Percentiles rank a stretch among this genome's conserved stretches.
Evolutionary conservation across 2,113 vertebrate species (phyloP).

Genomic region (Ceuthmochares aereus): DNA sequence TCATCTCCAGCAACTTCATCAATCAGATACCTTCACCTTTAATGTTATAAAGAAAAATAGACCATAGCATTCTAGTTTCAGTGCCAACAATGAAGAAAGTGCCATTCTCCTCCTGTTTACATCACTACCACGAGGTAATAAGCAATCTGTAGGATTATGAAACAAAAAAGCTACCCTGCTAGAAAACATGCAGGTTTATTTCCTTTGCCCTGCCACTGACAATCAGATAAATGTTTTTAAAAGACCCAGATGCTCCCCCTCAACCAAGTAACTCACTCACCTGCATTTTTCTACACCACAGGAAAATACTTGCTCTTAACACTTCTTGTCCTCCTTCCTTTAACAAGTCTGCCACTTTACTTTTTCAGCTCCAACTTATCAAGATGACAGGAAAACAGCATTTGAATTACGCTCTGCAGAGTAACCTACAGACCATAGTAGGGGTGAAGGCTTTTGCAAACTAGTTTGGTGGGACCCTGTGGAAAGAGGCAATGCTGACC

Average conservation of each 20-base stretch:
- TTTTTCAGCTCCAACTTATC: background rate
- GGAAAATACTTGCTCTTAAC: background rate
- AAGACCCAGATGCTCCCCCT: background rate
- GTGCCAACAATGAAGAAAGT: background rate
- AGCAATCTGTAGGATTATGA: background rate
- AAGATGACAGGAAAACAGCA: background rate
- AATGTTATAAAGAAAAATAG: background rate
- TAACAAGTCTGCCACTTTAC: background rate
- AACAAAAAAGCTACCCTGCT: background rate
- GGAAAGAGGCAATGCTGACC: background rate
- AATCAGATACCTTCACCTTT: background rate
- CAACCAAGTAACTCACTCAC: background rate
- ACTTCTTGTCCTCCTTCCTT: background rate
- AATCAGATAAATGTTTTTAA: background rate
- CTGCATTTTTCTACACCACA: background rate
- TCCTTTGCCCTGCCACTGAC: background rate
- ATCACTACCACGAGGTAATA: background rate
- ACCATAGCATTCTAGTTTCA: background rate
- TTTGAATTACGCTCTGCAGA: background rate
- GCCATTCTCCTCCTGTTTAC: background rate
- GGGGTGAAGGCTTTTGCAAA: background rate
- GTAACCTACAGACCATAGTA: fast-evolving
- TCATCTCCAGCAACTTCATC: background rate
- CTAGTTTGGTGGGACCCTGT: background rate
- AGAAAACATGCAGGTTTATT: background rate